Conservation (phyloP, 30 jellyfish, hydroid and myxozoan genomes). For the Aurelia sp. region DNA sequence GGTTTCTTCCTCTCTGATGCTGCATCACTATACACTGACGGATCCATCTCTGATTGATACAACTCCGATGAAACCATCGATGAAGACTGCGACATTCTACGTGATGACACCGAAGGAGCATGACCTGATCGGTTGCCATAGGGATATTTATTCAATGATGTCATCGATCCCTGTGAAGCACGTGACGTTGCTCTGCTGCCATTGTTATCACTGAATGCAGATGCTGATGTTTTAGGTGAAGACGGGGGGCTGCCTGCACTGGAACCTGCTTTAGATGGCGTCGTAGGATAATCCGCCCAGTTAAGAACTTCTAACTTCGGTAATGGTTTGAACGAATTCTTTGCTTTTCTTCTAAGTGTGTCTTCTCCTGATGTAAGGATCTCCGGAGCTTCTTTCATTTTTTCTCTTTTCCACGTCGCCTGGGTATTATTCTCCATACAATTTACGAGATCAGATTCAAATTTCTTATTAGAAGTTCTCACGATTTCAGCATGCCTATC, state of each 20-base stretch:
- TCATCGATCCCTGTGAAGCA: slow-evolving; percentile 95
- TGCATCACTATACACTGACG: slow-evolving; percentile 96
- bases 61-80: slow-evolving; percentile 99
- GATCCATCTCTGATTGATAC: slow-evolving; percentile 99
- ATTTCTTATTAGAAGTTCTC: slow-evolving; percentile 91
- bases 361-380: slow-evolving; percentile 86
- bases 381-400: slow-evolving; percentile 82
- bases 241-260: slow-evolving; percentile 95
- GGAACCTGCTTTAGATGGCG: slow-evolving; percentile 83
- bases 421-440: slow-evolving; percentile 90
- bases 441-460: slow-evolving; percentile 85
- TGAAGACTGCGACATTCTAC: slow-evolving; percentile 97
- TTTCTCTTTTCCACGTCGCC: slow-evolving; percentile 95
- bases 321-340: slow-evolving; percentile 90
- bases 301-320: slow-evolving; percentile 93
- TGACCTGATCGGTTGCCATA: slow-evolving; percentile 85
- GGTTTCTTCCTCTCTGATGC: slow-evolving; percentile 87
- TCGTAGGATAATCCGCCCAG: slow-evolving; percentile 98
- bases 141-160: slow-evolving; percentile 88
- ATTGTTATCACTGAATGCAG: slow-evolving; percentile 87
- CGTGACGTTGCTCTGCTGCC: slow-evolving; percentile 98
- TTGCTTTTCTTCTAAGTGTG: slow-evolving; percentile 90
- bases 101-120: slow-evolving; percentile 87
- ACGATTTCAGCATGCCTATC: slow-evolving; percentile 95
- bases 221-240: slow-evolving; percentile 95